These are phyloP conservation scores for Aspidoscelis tigris DNA, from an alignment of 2,113 vertebrate genomes.

Conservation along the genomic window DNA sequence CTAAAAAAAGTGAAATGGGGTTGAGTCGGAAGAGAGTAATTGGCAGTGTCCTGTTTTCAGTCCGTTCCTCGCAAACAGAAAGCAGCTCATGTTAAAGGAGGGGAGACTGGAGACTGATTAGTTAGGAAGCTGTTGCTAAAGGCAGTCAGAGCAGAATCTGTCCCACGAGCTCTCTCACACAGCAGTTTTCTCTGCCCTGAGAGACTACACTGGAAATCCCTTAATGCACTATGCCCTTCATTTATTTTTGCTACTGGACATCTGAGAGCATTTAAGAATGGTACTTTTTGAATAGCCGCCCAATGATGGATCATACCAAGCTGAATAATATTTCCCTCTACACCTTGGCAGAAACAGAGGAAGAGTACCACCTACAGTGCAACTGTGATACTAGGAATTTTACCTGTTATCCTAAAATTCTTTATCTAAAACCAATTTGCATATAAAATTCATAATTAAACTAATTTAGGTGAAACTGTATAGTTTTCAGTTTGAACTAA, in stretches of 20 bases:
- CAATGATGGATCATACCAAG: conserved; percentile 75
- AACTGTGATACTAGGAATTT: conserved; percentile 59
- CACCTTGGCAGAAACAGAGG: conserved; percentile 51
- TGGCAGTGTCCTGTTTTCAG: conserved; percentile 82
- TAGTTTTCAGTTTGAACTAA: conserved; percentile 5
- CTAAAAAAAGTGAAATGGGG: conserved; percentile 83
- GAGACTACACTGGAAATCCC: conserved; percentile 64
- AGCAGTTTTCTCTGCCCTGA: conserved; percentile 61
- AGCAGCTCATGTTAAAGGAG: conserved; percentile 72
- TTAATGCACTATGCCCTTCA: conserved; percentile 74
- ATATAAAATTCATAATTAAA: conserved; percentile 31
- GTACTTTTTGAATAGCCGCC: conserved; percentile 66
- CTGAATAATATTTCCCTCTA: conserved; percentile 59
- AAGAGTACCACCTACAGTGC: conserved; percentile 76
- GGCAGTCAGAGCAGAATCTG: conserved; percentile 59
- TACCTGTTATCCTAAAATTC: conserved; percentile 32
- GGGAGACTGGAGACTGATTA: conserved; percentile 79
- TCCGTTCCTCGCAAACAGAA: conserved; percentile 73
- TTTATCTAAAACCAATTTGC: conserved; percentile 31
- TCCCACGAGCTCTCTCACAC: conserved; percentile 56
- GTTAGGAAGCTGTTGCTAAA: conserved; percentile 73
- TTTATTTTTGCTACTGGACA: conserved; percentile 77
- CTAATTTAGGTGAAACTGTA: not conserved
- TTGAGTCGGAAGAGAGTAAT: conserved; percentile 82
- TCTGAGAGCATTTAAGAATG: conserved; percentile 71